These are phyloP conservation scores for Chaunax sp. DNA, from an alignment of 2,797 vertebrate genomes.

Conservation along the genomic window DNA sequence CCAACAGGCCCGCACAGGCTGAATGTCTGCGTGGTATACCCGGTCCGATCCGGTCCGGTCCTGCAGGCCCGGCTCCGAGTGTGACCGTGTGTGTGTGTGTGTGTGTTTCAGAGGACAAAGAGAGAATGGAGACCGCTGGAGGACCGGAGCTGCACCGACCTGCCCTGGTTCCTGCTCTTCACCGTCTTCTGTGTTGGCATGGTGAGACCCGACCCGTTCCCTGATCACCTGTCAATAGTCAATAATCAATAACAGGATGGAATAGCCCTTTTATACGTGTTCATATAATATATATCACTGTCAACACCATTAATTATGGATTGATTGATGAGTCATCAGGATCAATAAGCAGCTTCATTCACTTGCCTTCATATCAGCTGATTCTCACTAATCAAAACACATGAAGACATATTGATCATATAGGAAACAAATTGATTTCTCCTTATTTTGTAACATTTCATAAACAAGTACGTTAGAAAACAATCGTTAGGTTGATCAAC, in stretches of 20 bases:
- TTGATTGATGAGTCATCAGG: too few relatives aligned
- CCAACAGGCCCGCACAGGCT: background rate
- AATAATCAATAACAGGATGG: background rate
- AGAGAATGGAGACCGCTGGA: constrained; percentile 98
- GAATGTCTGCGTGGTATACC: background rate
- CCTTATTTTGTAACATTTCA: too few relatives aligned
- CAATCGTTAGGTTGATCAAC: too few relatives aligned
- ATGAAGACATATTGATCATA: too few relatives aligned
- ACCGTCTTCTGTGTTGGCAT: constrained; percentile 95
- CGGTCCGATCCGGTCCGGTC: background rate
- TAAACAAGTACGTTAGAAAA: too few relatives aligned
- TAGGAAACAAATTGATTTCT: too few relatives aligned
- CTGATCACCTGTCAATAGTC: background rate
- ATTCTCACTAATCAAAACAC: too few relatives aligned
- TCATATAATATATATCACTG: too few relatives aligned
- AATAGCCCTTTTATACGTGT: background rate
- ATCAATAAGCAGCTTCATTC: too few relatives aligned
- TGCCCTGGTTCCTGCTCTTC: constrained; percentile 96
- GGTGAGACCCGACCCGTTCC: constrained; percentile 75
- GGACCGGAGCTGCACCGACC: constrained; percentile 96
- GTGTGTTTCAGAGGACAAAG: constrained; percentile 90
- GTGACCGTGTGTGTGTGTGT: constrained; percentile 38
- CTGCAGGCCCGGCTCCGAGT: constrained; percentile 15
- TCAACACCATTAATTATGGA: too few relatives aligned
- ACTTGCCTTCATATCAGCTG: too few relatives aligned